Conservation (phyloP, 2,888 invertebrate genomes). For the Aphidius colemani region DNA sequence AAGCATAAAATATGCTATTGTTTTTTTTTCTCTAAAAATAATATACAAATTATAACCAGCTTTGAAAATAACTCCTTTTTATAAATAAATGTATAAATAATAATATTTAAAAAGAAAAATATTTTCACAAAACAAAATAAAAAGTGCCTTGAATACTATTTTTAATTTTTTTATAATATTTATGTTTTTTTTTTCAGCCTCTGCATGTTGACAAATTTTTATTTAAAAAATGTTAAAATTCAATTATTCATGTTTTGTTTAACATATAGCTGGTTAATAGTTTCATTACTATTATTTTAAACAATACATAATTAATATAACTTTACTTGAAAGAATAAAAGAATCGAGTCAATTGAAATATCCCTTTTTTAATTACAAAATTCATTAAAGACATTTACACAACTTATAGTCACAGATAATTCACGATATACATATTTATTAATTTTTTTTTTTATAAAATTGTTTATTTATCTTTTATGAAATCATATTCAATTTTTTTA, state of each 20-base stretch:
- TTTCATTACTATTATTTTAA: no score
- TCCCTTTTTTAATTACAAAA: slow-evolving; percentile 41
- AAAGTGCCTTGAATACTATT: slow-evolving; percentile 51
- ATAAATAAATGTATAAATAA: no score
- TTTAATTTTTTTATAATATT: slow-evolving; percentile 20
- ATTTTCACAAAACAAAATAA: slow-evolving; percentile 16
- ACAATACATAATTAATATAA: slow-evolving; percentile 2
- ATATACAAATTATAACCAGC: no score
- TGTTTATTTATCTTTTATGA: no score
- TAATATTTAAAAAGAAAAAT: no score
- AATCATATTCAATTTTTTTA: slow-evolving; percentile 22
- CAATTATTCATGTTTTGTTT: no score
- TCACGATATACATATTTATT: slow-evolving; percentile 36
- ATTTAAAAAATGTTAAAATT: background rate
- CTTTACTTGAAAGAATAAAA: slow-evolving; percentile 9
- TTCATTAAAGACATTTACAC: slow-evolving; percentile 38
- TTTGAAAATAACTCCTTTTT: no score
- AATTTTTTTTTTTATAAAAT: background rate
- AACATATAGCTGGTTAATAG: no score
- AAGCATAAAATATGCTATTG: no score
- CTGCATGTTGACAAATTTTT: no score
- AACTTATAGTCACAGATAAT: slow-evolving; percentile 40
- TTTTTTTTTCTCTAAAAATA: no score
- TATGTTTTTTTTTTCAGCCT: no score
- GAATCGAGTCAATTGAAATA: slow-evolving; percentile 26